phyloP scores from a whole-genome alignment of 2,113 vertebrate species.

The Caloenas nicobarica region DNA sequence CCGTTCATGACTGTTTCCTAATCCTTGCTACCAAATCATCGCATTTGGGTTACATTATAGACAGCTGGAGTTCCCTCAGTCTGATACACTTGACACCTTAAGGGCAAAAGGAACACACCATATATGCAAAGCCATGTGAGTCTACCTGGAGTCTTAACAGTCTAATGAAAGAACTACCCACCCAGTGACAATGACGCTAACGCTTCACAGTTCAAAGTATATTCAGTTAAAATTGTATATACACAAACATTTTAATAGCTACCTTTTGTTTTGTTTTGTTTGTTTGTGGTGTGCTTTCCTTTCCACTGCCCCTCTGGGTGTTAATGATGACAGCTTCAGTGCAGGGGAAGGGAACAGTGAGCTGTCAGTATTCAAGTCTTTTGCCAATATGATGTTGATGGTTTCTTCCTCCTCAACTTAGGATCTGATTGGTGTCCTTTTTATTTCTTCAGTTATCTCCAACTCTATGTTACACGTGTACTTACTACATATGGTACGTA shows the following conservation, averaged over 20 bases:
- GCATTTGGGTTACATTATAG: neutral
- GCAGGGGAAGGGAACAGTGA: neutral
- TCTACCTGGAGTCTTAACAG: neutral
- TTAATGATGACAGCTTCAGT: neutral
- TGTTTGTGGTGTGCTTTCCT: neutral
- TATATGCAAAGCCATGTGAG: neutral
- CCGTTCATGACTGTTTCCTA: neutral
- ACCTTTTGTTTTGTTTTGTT: neutral
- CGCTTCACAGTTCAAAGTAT: neutral
- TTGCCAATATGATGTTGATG: neutral
- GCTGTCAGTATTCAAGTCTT: neutral
- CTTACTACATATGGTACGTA: neutral
- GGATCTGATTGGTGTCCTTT: neutral
- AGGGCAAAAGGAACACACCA: neutral
- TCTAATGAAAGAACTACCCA: neutral
- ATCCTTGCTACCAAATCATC: neutral
- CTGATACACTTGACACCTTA: neutral
- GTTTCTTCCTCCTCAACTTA: neutral
- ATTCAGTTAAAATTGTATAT: neutral
- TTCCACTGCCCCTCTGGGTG: neutral
- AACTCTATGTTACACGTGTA: neutral
- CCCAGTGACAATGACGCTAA: neutral
- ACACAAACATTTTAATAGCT: neutral
- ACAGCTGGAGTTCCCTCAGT: neutral
- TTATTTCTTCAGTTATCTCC: neutral